phyloP scores from a whole-genome alignment of 2,113 vertebrate genomes.

The Callospermophilus lateralis region DNA sequence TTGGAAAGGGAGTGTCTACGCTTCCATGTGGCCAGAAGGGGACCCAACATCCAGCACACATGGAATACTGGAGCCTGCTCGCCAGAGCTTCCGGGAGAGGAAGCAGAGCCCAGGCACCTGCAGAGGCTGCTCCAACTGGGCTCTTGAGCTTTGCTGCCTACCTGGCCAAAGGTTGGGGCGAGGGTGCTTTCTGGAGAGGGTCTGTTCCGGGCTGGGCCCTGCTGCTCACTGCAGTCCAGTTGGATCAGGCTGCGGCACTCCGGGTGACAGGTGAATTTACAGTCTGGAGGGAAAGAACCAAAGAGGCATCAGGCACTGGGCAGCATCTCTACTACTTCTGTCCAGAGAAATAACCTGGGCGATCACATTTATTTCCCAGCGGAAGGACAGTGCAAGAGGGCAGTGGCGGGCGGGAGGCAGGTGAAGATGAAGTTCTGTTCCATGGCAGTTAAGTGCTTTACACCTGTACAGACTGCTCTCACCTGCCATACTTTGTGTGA shows the following conservation, averaged over 20 bases:
- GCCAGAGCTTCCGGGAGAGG: neutral
- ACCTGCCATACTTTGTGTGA: neutral
- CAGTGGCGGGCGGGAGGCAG: accelerated
- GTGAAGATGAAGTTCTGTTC: accelerated
- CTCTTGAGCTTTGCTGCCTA: constrained; percentile 68
- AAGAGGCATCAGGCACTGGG: neutral
- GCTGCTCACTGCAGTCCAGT: constrained; percentile 92
- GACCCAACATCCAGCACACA: neutral
- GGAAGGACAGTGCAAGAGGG: neutral
- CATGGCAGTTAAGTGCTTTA: accelerated
- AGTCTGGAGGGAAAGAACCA: constrained; percentile 87
- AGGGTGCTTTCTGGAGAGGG: constrained; percentile 86
- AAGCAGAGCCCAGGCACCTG: neutral
- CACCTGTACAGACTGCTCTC: accelerated
- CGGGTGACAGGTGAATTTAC: constrained; percentile 95
- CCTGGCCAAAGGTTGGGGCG: constrained; percentile 86
- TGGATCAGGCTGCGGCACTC: constrained; percentile 92
- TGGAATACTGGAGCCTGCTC: neutral
- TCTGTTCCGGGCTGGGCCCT: constrained; percentile 76
- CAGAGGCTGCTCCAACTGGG: accelerated
- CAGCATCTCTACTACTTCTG: neutral
- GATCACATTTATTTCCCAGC: accelerated
- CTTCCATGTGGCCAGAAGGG: neutral
- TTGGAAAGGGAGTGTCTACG: neutral
- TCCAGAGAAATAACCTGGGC: neutral